A percentile compares a stretch with the other conserved stretches of the same genome.
phyloP scores from a whole-genome alignment of 2,113 vertebrate genomes.

The Gnathochromis pfefferi region DNA sequence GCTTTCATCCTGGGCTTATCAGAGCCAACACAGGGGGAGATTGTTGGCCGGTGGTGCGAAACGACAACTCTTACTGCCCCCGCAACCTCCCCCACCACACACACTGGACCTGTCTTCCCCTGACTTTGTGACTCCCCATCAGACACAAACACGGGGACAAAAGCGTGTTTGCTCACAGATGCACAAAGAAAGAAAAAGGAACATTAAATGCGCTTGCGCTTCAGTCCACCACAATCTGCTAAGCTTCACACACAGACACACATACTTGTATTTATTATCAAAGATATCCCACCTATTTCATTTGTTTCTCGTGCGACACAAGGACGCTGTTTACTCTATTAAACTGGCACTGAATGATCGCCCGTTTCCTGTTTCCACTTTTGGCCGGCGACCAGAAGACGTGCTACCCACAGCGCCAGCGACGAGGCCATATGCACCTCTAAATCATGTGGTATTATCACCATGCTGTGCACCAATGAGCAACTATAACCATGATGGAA shows the following conservation, averaged over 20 bases:
- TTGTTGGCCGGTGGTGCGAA: constrained; percentile 70
- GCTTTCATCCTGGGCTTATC: constrained; percentile 82
- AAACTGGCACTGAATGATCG: background rate
- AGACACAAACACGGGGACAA: background rate
- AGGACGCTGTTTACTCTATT: background rate
- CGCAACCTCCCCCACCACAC: background rate
- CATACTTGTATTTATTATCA: background rate
- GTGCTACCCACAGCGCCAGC: background rate
- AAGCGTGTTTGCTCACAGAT: background rate
- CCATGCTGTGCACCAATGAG: constrained; percentile 39
- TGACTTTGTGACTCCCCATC: constrained; percentile 36
- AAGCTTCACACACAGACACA: background rate
- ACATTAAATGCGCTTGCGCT: background rate
- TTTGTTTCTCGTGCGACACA: background rate
- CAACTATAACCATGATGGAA: constrained; percentile 51
- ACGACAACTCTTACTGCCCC: constrained; percentile 38
- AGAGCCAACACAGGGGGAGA: constrained; percentile 68
- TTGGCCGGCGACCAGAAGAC: constrained; percentile 16
- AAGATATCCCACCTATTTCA: background rate
- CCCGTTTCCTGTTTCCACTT: constrained; percentile 5
- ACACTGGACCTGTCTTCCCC: constrained; percentile 26
- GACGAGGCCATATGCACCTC: constrained; percentile 49
- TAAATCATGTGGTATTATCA: constrained; percentile 51
- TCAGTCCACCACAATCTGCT: background rate
- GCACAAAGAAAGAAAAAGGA: background rate